Percentiles rank a stretch among this genome's conserved stretches.
Evolutionary conservation across 1,140 invertebrate species (phyloP).

Genomic region (Pristionchus pacificus): DNA sequence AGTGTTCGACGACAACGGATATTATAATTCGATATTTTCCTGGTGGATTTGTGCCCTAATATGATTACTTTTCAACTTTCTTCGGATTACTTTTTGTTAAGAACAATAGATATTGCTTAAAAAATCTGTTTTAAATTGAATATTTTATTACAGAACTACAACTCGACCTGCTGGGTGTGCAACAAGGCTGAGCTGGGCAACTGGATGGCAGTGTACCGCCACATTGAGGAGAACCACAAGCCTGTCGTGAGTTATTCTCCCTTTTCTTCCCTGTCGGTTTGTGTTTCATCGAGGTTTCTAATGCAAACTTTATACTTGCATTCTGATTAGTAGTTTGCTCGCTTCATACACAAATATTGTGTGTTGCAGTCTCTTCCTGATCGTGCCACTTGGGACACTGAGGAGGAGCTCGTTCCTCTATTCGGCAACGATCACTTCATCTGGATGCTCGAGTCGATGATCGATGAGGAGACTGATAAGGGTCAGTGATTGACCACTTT

Average conservation of each 20-base stretch:
- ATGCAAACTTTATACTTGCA: background rate
- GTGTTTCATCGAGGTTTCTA: background rate
- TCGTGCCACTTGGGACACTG: constrained; percentile 44
- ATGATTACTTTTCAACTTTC: too few species aligned
- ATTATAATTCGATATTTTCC: too few species aligned
- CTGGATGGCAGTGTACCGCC: constrained; percentile 27
- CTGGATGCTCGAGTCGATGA: constrained; percentile 54
- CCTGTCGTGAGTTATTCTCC: constrained; percentile 6
- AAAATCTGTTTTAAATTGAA: too few species aligned
- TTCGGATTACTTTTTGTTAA: too few species aligned
- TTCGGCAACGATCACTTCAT: constrained; percentile 54
- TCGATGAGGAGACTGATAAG: constrained; percentile 31
- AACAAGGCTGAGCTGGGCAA: constrained; percentile 27
- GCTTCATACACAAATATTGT: background rate
- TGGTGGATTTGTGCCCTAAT: too few species aligned
- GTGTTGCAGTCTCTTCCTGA: constrained; percentile 39
- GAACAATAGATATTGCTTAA: too few species aligned
- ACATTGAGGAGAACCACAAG: constrained; percentile 29
- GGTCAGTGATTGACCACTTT: constrained; percentile 8
- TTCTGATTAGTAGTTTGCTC: background rate
- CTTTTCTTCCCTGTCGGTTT: constrained; percentile 10
- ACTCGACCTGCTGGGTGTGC: constrained; percentile 35
- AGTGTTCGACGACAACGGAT: too few species aligned
- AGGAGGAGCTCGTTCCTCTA: constrained; percentile 52
- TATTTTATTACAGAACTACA: constrained; percentile 34